A percentile compares a stretch with the other conserved stretches of the same genome.
phyloP scores from a whole-genome alignment of 1,140 invertebrate genomes.

The Drosophila athabasca region DNA sequence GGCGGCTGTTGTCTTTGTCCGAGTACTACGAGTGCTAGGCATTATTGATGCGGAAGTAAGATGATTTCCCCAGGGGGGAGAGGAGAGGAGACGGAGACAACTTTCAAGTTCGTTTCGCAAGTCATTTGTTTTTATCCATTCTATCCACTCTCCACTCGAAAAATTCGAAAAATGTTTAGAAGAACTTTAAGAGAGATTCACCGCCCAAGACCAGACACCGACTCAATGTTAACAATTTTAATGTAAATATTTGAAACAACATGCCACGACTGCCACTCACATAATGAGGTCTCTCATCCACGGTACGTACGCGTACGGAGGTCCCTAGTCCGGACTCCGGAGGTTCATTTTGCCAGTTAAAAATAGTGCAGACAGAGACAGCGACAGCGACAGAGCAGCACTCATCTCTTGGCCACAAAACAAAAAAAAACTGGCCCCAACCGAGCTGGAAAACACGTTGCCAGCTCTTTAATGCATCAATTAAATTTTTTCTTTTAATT shows the following conservation, averaged over 20 bases:
- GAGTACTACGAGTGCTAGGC: neutral
- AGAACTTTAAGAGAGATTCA: slow-evolving; percentile 21
- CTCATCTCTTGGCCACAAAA: slow-evolving; percentile 20
- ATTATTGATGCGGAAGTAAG: slow-evolving; percentile 14
- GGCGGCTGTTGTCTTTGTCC: slow-evolving; percentile 38
- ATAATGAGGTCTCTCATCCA: slow-evolving; percentile 62
- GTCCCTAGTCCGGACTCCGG: slow-evolving; percentile 25
- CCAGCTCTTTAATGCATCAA: slow-evolving; percentile 79
- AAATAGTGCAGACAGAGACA: slow-evolving; percentile 62
- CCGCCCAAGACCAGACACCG: slow-evolving; percentile 22
- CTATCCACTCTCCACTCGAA: neutral
- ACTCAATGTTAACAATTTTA: slow-evolving; percentile 66
- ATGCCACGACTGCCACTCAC: slow-evolving; percentile 31
- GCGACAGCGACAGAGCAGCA: slow-evolving; percentile 8
- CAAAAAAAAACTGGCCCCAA: slow-evolving; percentile 41
- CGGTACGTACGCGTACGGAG: neutral
- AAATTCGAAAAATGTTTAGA: slow-evolving; percentile 33
- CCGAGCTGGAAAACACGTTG: slow-evolving; percentile 72
- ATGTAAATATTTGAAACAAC: slow-evolving; percentile 77
- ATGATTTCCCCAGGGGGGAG: neutral
- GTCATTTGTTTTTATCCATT: slow-evolving; percentile 40
- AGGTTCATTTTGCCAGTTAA: slow-evolving; percentile 52
- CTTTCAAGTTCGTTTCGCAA: slow-evolving; percentile 17
- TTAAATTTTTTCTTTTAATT: slow-evolving; percentile 79
- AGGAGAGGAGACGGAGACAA: too few relatives aligned